Base-by-base conservation (phyloP, 2,888 invertebrate genomes). In the Rotaria socialis region DNA sequence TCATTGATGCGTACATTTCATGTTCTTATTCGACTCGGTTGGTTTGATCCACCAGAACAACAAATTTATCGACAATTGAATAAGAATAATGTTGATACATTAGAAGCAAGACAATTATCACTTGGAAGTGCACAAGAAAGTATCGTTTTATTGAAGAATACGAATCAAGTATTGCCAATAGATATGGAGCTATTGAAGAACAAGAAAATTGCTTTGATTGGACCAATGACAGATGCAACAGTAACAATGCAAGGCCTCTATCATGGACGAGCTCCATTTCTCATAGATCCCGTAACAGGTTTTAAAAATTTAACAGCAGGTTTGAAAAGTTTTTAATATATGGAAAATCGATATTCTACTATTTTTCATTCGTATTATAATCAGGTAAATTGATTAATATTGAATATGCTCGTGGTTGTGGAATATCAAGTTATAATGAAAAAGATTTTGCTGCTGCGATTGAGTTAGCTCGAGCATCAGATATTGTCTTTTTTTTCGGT, bases 141-240 rank as follows among this genome's bases (percentile, higher is more conserved):
- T 41, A 74, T 74, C 16, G 74, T 74, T 74, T 41, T 74, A 41
- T 41, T 74, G 41, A 74, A 74, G 19, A 74, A 74, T 74, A 27
- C 19, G 4, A 75, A 43, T 75, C 5, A 41, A 7, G 7, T 1
- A 19, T 75, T 75, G 22, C 43, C 75, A 22, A 7, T 75, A 41
- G 22, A 75, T 22, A 8, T 43, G 4, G 10, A 75, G 41, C 19
- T 19, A 43, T 19, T 75, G 22, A 43, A 3, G 22, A 24, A 43
- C 22, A 75, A 75, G 27, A 75, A 41, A 75, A 24, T 75, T 43
- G 43, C 43, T 19, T 43, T 75, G 22, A 43, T 75, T 75, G 75
- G 43, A 22, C 43, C 43, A 75, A 74, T 41, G 16, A 41, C 74
- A 0, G 43, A 74, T 74, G 74, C 74, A 19, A 74, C 74, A 43